Evolutionary conservation across 2,113 vertebrate species (phyloP).

Genomic region (Clarias batrachus): DNA sequence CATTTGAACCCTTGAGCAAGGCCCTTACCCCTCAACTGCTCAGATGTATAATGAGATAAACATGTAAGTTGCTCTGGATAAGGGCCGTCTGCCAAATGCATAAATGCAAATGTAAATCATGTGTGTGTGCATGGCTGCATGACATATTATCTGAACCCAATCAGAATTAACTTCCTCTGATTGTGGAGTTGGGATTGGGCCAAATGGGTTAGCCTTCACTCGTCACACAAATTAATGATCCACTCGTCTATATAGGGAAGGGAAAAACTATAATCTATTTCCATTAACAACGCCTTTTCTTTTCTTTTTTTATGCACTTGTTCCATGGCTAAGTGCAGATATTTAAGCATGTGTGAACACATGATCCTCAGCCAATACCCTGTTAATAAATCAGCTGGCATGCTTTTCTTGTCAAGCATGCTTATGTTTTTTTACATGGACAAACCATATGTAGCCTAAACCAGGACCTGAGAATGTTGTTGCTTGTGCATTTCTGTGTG

Average conservation of each 20-base stretch:
- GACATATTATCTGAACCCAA: no score
- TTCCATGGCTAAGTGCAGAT: neutral
- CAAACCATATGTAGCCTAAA: neutral
- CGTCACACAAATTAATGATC: no score
- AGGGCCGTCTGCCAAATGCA: no score
- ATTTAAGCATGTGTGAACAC: neutral
- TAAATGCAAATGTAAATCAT: no score
- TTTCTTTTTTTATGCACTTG: neutral
- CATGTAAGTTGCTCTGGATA: no score
- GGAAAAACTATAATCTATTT: neutral
- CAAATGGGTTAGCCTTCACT: no score
- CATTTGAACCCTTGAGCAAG: no score
- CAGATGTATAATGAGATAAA: no score
- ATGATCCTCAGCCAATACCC: neutral
- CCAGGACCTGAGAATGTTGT: neutral
- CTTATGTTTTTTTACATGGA: neutral
- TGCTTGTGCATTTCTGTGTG: neutral
- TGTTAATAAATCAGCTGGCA: neutral
- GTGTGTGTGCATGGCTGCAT: no score
- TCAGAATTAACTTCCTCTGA: no score
- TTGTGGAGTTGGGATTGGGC: no score
- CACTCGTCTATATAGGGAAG: neutral
- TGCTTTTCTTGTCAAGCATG: slow-evolving; percentile 1
- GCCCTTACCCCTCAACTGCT: no score
- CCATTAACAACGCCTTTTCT: neutral